phyloP scores from a whole-genome alignment of 2,888 invertebrate genomes.

The Cremastinae sp. region DNA sequence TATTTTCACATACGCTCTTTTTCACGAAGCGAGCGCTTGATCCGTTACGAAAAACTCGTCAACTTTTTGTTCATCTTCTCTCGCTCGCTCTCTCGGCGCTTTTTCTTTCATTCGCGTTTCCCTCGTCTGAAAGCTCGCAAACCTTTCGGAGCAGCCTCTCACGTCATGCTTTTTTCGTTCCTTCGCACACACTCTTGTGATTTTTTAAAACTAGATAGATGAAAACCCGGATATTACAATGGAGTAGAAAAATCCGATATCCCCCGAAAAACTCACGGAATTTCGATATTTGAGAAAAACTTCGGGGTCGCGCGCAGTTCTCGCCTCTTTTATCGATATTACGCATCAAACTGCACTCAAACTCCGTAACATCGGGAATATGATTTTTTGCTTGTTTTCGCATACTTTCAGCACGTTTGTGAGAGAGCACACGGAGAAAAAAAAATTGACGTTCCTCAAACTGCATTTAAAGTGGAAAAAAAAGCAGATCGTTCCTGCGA shows the following conservation, averaged over 20 bases:
- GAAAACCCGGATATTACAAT: conserved; percentile 39
- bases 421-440: too few species aligned
- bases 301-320: background rate
- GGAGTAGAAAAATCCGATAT: conserved; percentile 45
- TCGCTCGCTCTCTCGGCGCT: background rate
- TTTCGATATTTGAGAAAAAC: conserved; percentile 29
- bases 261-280: conserved; percentile 28
- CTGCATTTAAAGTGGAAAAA: too few species aligned
- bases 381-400: background rate
- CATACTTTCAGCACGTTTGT: too few species aligned
- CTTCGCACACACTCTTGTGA: conserved; percentile 18
- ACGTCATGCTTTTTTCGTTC: conserved; percentile 37
- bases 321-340: conserved; percentile 27
- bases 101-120: conserved; percentile 11
- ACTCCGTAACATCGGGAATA: background rate
- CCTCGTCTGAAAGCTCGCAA: conserved; percentile 49
- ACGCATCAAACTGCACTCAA: conserved; percentile 14
- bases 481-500: too few species aligned
- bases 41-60: conserved; percentile 45
- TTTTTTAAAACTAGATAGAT: conserved; percentile 30
- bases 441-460: too few species aligned
- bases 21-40: conserved; percentile 42
- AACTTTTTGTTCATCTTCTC: conserved; percentile 35
- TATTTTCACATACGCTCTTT: conserved; percentile 25
- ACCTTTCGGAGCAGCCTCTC: conserved; percentile 26